Percentiles rank a stretch among this genome's conserved stretches.
phyloP scores from a whole-genome alignment of 2,113 vertebrate genomes.

The Dipodomys ordii region DNA sequence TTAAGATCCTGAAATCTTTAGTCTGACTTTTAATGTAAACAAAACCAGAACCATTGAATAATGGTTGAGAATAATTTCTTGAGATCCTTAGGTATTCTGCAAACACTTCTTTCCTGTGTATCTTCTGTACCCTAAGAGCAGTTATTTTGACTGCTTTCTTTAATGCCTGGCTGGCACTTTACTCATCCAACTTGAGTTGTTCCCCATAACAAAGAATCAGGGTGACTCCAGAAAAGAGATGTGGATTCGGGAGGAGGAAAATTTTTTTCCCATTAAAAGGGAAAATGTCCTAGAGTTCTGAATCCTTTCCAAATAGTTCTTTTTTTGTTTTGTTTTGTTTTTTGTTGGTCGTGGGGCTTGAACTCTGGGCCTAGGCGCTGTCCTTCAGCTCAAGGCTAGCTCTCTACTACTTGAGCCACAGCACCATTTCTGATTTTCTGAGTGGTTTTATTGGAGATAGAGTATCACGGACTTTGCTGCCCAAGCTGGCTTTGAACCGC shows the following conservation, averaged over 20 bases:
- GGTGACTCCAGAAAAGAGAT: conserved; percentile 6
- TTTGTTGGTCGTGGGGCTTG: no score
- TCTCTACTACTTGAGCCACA: no score
- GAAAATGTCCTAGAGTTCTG: conserved; percentile 36
- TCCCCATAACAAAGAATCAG: conserved; percentile 54
- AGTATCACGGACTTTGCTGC: no score
- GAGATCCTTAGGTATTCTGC: conserved; percentile 51
- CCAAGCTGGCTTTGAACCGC: no score
- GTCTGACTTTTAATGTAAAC: conserved; percentile 66
- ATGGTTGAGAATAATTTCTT: conserved; percentile 29
- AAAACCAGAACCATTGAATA: conserved; percentile 66
- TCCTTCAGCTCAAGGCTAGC: no score
- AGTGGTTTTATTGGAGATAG: no score
- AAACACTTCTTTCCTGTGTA: conserved; percentile 31
- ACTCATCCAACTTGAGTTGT: conserved; percentile 71
- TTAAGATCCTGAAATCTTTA: conserved; percentile 56
- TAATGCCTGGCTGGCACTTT: conserved; percentile 75
- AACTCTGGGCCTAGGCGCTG: no score
- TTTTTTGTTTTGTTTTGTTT: neutral
- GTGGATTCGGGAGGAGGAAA: neutral
- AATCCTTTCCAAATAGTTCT: conserved; percentile 54
- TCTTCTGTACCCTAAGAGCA: conserved; percentile 9
- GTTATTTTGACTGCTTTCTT: conserved; percentile 31
- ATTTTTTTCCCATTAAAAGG: neutral
- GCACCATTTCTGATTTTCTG: no score